Conservation (phyloP, 2,888 invertebrate genomes). For the Lepidochitona cinerea region DNA sequence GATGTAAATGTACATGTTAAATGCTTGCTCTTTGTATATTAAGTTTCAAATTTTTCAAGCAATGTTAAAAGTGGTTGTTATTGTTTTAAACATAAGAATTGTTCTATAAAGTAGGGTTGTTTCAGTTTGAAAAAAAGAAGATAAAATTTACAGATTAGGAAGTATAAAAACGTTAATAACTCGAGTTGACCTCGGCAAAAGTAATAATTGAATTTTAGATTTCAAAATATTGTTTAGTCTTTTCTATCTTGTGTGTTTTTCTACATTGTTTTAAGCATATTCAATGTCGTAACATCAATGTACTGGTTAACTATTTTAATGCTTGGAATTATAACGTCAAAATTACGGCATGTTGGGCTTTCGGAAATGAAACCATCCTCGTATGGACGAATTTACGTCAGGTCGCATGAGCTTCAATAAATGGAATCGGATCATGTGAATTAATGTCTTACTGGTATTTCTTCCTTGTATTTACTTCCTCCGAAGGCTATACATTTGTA, state of each 20-base stretch:
- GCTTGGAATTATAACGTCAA: not conserved
- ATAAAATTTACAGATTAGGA: too few relatives aligned
- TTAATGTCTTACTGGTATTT: too few relatives aligned
- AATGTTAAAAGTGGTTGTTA: not conserved
- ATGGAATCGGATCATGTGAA: not conserved
- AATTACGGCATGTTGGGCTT: constrained; percentile 3
- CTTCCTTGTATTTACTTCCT: too few relatives aligned
- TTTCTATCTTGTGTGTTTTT: not conserved
- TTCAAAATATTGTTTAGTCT: too few relatives aligned
- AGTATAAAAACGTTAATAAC: too few relatives aligned
- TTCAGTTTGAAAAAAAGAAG: too few relatives aligned
- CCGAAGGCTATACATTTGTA: too few relatives aligned
- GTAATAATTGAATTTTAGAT: too few relatives aligned
- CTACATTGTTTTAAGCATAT: not conserved
- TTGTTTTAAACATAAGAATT: too few relatives aligned
- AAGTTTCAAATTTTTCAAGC: not conserved
- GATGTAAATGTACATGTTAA: not conserved
- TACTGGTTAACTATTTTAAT: not conserved
- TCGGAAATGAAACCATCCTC: not conserved
- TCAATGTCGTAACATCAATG: not conserved
- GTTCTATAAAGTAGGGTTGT: too few relatives aligned
- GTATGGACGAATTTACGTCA: not conserved
- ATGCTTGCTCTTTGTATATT: constrained; percentile 1
- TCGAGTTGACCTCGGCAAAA: too few relatives aligned
- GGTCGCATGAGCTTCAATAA: not conserved